phyloP scores from a whole-genome alignment of 2,888 invertebrate species.

The Hydropsyche betteni region DNA sequence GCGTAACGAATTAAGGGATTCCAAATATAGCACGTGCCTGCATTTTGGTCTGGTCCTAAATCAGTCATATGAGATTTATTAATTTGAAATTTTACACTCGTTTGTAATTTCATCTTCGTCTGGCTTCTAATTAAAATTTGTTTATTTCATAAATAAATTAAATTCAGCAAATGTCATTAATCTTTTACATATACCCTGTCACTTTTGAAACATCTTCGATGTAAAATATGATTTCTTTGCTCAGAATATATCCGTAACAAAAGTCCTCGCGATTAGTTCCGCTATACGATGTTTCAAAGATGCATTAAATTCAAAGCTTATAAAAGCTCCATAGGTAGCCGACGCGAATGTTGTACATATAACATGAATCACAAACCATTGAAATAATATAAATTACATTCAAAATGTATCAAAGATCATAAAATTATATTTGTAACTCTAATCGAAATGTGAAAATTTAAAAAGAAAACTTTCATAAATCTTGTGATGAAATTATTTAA shows the following conservation, averaged over 20 bases:
- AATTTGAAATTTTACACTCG: too few relatives aligned
- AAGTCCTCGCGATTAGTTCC: conserved; percentile 46
- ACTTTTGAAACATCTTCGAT: background rate
- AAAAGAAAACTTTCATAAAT: too few relatives aligned
- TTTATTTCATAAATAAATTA: background rate
- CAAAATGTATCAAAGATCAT: too few relatives aligned
- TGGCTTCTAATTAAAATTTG: too few relatives aligned
- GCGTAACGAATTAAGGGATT: background rate
- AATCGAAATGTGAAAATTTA: too few relatives aligned
- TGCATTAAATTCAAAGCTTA: conserved; percentile 27
- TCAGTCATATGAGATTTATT: too few relatives aligned
- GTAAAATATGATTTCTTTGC: conserved; percentile 22
- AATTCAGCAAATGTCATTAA: background rate
- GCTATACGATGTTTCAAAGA: conserved; percentile 40
- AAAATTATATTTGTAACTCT: too few relatives aligned
- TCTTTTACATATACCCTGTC: background rate
- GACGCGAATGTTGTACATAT: background rate
- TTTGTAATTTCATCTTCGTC: too few relatives aligned
- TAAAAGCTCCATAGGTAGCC: conserved; percentile 35
- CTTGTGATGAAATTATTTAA: too few relatives aligned
- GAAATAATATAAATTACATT: background rate
- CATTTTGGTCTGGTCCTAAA: too few relatives aligned
- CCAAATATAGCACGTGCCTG: background rate
- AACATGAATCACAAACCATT: conserved; percentile 15
- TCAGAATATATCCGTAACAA: conserved; percentile 28